Evolutionary conservation across 2,797 vertebrate species (phyloP), one percentile per base, ranked within the genome.

Genomic region (Anabas testudineus): DNA sequence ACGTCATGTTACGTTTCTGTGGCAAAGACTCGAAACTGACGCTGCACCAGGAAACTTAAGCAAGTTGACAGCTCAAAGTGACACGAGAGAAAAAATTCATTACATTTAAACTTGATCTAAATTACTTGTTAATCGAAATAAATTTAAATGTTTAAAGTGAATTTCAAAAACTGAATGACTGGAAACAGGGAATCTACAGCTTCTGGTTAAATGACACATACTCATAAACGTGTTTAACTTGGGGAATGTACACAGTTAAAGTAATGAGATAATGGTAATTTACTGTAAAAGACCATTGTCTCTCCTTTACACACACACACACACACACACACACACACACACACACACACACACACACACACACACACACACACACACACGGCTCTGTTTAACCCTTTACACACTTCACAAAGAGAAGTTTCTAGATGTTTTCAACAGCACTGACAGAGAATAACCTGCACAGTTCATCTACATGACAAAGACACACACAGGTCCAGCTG

Each of bases 331-430:
- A n/a, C n/a, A n/a, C 28, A 30, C 28, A 30, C n/a, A n/a, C n/a
- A n/a, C n/a, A n/a, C n/a, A n/a, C n/a, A n/a, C 28, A 30, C 28
- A 32, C 26, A 14, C 13, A 51, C 34, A 71, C 45, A 71, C 34
- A 18, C 42, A n/a, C n/a, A n/a, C n/a, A n/a, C n/a, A n/a, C n/a
- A n/a, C n/a, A n/a, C n/a, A n/a, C 28, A 30, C 28, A 30, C n/a
- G n/a, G n/a, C 47, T 52, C 53, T 36, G n/a, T 6, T 28, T 19
- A 1, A 41, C 56, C 56, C 78, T 81, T 19, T 57, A 74, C 70
- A 70, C 41, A 49, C 41, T 4, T 1, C 3, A 89, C 87, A 88
- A 87, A 79, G 81, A 81, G 85, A 90, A 80, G 55, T 3, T 75
- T 72, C 86, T 70, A 36, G 71, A 49, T 47, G 70, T 70, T 81